Evolutionary conservation across 1,140 invertebrate genomes (phyloP), one percentile per base, ranked within the genome.

Genomic region (Bradynema listronoti): DNA sequence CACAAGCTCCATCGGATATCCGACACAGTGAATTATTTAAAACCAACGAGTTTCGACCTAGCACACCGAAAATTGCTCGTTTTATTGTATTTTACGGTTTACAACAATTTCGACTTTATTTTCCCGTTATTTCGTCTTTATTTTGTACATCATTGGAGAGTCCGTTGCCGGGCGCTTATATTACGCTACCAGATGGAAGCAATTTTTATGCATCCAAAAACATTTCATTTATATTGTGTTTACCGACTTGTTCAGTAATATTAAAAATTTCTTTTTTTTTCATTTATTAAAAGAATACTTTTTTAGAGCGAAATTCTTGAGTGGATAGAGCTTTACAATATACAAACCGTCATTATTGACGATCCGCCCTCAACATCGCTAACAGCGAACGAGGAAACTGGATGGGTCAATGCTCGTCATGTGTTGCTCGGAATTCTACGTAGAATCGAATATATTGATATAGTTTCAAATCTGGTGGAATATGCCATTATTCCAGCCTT

Each of bases 141-240:
- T 69, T 68, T 42, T 61, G 24, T 39, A 33, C 62, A 19, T 32
- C 22, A 19, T 36, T 54, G 9, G 19, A 33, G 9, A n/a, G 14
- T 27, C 29, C 24, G 16, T 52, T 39, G 16, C 62, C 62, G 1
- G 56, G 58, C 6, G 58, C 62, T 4, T 64, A 70, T 52, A 30
- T 64, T 19, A 68, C 62, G 7, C n/a, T 64, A 27, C 33, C 50
- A 1, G 62, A 64, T 51, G 62, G 62, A 5, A 63, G 56, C 14
- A 64, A 67, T 32, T 64, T 68, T 42, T 64, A 71, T 22, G 65
- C 61, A 4, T 50, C 62, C 0, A 63, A 25, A 11, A 34, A 64
- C 43, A 65, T 64, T 32, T 39, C 30, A 45, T 64, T 64, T 27
- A 51, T 64, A 14, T 22, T 64, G 11, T 64, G 62, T 32, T 29